A percentile compares a stretch with the other conserved stretches of the same genome.
Evolutionary conservation across 2,888 invertebrate genomes (phyloP).

Genomic region (Metopia argyrocephala): DNA sequence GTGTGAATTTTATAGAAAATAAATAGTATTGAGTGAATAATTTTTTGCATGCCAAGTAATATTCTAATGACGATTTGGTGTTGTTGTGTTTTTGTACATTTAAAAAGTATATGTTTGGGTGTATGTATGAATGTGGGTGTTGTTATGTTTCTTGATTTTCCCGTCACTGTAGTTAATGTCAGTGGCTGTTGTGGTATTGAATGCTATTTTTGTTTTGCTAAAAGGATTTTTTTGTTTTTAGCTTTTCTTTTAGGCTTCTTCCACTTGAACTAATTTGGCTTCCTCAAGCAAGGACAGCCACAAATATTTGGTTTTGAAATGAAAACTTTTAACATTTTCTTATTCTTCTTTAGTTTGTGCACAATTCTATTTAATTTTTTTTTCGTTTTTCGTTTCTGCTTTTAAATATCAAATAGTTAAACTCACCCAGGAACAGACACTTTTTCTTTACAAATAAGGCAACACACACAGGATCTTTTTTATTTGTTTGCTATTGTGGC

Average conservation of each 20-base stretch:
- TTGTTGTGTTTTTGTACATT: constrained; percentile 24
- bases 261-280: constrained; percentile 60
- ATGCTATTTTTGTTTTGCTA: neutral
- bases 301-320: constrained; percentile 60
- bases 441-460: neutral
- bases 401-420: constrained; percentile 30
- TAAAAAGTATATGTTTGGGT: neutral
- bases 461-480: neutral
- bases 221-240: constrained; percentile 1
- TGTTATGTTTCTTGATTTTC: constrained; percentile 11
- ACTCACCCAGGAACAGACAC: constrained; percentile 39
- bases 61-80: neutral
- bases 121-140: neutral
- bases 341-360: too few relatives aligned
- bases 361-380: too few relatives aligned
- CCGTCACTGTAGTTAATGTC: constrained; percentile 9
- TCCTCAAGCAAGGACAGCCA: constrained; percentile 55
- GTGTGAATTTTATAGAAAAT: neutral
- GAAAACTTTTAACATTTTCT: constrained; percentile 55
- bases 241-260: constrained; percentile 33
- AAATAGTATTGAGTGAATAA: neutral
- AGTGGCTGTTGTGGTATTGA: constrained; percentile 39
- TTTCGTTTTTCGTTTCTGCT: neutral
- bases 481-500: too few relatives aligned
- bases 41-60: neutral